These are phyloP conservation scores for Spizella passerina DNA, from an alignment of 2,797 vertebrate species.

Conservation along the genomic window DNA sequence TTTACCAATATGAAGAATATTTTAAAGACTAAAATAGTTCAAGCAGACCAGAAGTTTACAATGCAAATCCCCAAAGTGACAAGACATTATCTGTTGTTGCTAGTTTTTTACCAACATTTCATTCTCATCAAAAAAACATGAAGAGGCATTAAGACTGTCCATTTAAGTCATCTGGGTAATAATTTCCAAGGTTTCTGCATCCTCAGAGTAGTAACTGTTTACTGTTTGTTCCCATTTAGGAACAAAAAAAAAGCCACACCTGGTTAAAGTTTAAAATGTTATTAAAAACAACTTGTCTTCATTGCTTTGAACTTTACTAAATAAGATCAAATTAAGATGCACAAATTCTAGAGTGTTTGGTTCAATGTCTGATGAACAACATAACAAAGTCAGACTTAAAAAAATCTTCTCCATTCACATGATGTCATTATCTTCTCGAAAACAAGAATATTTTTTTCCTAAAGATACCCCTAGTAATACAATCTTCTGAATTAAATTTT, in stretches of 20 bases:
- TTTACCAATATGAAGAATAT: not conserved
- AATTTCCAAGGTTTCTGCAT: not conserved
- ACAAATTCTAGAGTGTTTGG: not conserved
- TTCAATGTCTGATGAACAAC: not conserved
- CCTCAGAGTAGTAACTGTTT: not conserved
- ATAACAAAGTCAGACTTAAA: not conserved
- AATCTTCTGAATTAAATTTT: not conserved
- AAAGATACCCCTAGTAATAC: accelerated
- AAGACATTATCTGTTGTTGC: not conserved
- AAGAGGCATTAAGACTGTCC: not conserved
- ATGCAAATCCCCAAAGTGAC: not conserved
- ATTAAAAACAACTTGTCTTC: not conserved
- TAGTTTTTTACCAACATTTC: not conserved
- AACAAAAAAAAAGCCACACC: not conserved
- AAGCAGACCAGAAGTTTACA: not conserved
- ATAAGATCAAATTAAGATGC: not conserved
- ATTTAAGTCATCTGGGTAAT: not conserved
- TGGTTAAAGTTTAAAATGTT: not conserved
- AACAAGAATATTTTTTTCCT: not conserved
- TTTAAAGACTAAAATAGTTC: not conserved
- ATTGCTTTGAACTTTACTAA: not conserved
- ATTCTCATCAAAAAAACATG: not conserved
- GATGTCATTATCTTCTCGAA: not conserved
- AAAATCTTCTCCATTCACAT: not conserved
- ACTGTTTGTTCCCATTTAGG: not conserved